Base-by-base conservation (phyloP, 64 coral and sea anemone genomes). In the Montipora capricornis region DNA sequence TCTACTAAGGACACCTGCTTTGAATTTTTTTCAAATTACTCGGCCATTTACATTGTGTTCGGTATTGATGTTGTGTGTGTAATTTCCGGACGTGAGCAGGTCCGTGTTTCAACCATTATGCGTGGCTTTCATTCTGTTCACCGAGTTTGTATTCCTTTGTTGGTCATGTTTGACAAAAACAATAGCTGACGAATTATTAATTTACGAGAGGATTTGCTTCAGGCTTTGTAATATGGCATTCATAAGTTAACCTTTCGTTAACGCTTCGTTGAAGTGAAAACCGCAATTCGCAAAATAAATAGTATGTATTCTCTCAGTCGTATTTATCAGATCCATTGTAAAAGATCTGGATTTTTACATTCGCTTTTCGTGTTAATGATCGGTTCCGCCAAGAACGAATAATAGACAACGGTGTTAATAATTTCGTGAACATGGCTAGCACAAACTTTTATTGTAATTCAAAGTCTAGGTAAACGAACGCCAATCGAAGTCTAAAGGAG, bases 51-150 rank as follows among this genome's bases (percentile, higher is more conserved):
- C 20, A 71, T 86, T 86, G 82, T 86, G 49, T 71, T n/a, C 20
- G 14, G 17, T 70, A 86, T 73, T 86, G 82, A 86, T 86, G 82
- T 86, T 86, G 66, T 71, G 60, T 15, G 82, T 86, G 20, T 86
- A 86, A 86, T 86, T 86, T 86, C 82, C 82, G 64, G 82, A n/a
- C 66, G n/a, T 17, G 64, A 86, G 47, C 82, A 86, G 82, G 82
- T 86, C 15, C 67, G 11, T 24, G 14, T 46, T 86, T 71, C 64
- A 68, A 6, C 82, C 17, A 68, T 86, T 48, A 86, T 86, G 82
- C 68, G 48, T 86, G 70, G 82, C 82, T 86, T 86, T 86, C 82
- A 86, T 86, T 86, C 71, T 86, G 82, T 73, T 70, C 82, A 47
- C 44, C 6, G 66, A 86, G 82, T 49, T 86, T 86, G 47, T 70